These are phyloP conservation scores for Pluvianellus socialis DNA, from an alignment of 2,113 vertebrate genomes.

Conservation along the genomic window DNA sequence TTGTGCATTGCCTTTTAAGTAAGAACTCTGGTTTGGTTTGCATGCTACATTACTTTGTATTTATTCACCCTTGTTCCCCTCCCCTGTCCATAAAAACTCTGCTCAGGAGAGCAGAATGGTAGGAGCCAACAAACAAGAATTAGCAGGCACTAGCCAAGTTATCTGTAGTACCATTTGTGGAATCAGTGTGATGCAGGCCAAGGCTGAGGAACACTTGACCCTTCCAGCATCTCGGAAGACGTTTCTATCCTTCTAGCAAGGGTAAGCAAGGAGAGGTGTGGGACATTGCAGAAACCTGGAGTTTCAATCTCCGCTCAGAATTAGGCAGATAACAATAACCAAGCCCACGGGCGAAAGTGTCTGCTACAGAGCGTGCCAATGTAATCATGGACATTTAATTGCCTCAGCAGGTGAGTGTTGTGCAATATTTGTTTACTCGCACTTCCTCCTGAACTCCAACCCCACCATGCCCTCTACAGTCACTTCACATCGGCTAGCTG, in stretches of 20 bases:
- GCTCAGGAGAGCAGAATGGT: neutral
- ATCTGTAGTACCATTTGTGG: neutral
- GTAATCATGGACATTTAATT: neutral
- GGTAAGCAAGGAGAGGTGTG: neutral
- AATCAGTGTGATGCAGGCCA: fast-evolving
- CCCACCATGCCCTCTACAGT: neutral
- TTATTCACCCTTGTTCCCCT: neutral
- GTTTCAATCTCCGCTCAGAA: neutral
- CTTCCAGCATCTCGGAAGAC: neutral
- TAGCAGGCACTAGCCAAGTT: neutral
- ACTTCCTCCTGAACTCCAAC: neutral
- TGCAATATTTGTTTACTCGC: neutral
- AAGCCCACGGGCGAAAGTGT: neutral
- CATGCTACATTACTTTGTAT: fast-evolving
- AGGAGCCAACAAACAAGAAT: neutral
- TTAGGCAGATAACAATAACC: neutral
- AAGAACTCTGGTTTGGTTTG: neutral
- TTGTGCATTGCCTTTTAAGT: fast-evolving
- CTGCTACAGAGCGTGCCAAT: neutral
- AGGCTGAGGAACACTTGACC: neutral
- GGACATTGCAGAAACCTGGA: neutral
- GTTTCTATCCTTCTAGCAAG: neutral
- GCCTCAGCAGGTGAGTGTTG: neutral
- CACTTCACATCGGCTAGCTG: neutral
- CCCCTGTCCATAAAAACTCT: neutral